Evolutionary conservation across 2,113 vertebrate species (phyloP), one percentile per base, ranked within the genome.

Genomic region (Lipophrys pholis): DNA sequence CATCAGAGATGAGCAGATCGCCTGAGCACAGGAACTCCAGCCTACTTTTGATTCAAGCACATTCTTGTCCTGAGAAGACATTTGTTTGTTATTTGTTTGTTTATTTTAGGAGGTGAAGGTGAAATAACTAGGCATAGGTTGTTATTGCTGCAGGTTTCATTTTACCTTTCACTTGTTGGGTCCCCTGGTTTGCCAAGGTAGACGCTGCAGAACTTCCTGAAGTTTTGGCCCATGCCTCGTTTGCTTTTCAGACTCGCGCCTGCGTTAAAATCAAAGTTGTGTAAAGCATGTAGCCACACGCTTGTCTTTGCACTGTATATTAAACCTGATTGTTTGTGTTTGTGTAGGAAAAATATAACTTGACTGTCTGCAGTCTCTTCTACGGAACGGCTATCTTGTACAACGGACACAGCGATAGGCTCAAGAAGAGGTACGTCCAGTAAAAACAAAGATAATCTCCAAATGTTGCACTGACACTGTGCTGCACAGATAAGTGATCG

Each of bases 351-450:
- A 69, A 66, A 1, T 66, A 84, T 14, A 54, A 11, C 40, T 53
- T 93, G 83, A 91, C 15, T 16, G 39, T 94, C 69, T 80, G 59
- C n/a, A 6, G 5, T n/a, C 74, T 93, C 14, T 92, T 61, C 56
- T 90, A 91, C 7, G 87, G 86, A 38, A 0, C 5, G 14, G 84
- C 89, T 9, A 0, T 79, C 3, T 1, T 94, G 8, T 94, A 90
- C 80, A 41, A 0, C 0, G 38, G 81, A 11, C 86, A 93, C 3
- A 9, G 80, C 21, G 82, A 90, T 6, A 80, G 89, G 40, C 89
- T 90, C 57, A 49, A 70, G 11, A 82, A 60, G 56, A 93, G 90
- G 93, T 94, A 86, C 8, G 84, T 65, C 50, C 66, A 57, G 9
- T 64, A 3, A 51, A 72, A 51, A 48, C 12, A 52, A 35, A 68